A percentile compares a stretch with the other conserved stretches of the same genome.
Conservation (phyloP, 2,797 vertebrate genomes). For the Hippopotamyrus pictus region DNA sequence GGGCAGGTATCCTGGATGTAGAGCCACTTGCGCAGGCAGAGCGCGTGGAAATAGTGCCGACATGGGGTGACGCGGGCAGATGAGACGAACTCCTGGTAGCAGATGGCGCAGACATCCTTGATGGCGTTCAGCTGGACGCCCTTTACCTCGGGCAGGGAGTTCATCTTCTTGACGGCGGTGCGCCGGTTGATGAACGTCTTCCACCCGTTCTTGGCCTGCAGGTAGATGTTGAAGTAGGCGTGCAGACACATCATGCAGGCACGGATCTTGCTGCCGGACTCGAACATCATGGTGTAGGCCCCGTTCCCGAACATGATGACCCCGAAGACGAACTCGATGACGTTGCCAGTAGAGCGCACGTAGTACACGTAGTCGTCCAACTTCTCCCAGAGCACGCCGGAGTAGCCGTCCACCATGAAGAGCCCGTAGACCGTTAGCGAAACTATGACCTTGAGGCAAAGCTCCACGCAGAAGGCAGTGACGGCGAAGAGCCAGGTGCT, state of each 20-base stretch:
- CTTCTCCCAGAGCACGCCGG: constrained; percentile 91
- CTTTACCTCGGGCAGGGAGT: constrained; percentile 86
- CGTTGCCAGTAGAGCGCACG: constrained; percentile 87
- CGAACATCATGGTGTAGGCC: constrained; percentile 95
- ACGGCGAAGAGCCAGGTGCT: constrained; percentile 98
- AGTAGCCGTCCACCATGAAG: constrained; percentile 92
- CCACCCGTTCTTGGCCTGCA: constrained; percentile 96
- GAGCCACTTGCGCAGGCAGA: constrained; percentile 95
- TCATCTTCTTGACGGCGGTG: constrained; percentile 93
- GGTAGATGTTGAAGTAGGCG: constrained; percentile 97
- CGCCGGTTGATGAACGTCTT: constrained; percentile 95
- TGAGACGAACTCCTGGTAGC: constrained; percentile 89
- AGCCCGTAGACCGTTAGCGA: constrained; percentile 89
- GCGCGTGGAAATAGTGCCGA: constrained; percentile 91
- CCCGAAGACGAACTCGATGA: constrained; percentile 94
- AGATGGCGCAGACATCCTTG: constrained; percentile 94
- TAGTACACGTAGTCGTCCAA: constrained; percentile 98
- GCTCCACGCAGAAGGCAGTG: constrained; percentile 93
- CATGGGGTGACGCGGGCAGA: constrained; percentile 90
- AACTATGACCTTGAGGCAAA: constrained; percentile 90
- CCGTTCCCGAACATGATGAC: constrained; percentile 97
- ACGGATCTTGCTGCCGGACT: constrained; percentile 92
- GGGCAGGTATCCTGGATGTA: constrained; percentile 98
- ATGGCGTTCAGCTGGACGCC: constrained; percentile 72
- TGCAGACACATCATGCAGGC: constrained; percentile 98